A percentile compares a stretch with the other conserved stretches of the same genome.
These are phyloP conservation scores for Timandra comae DNA, from an alignment of 2,888 invertebrate species.

Conservation along the genomic window DNA sequence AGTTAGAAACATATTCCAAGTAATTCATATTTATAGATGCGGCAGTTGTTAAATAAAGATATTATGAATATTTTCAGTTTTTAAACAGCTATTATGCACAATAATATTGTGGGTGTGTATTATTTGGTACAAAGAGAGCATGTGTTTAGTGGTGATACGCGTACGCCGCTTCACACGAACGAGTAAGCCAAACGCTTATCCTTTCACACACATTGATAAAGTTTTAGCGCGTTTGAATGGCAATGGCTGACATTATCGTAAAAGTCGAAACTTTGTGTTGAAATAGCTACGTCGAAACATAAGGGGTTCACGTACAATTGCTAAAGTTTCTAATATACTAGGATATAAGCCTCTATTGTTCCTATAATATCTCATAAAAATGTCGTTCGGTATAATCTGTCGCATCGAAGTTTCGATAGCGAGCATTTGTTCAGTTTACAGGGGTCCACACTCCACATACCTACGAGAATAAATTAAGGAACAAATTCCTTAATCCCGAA, in stretches of 20 bases:
- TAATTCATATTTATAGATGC: too few species aligned
- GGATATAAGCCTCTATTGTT: constrained; percentile 61
- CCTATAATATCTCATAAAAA: constrained; percentile 66
- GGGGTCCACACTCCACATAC: constrained; percentile 11
- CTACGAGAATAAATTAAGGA: constrained; percentile 37
- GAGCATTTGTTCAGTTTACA: constrained; percentile 18
- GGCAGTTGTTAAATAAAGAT: too few species aligned
- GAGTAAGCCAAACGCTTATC: constrained; percentile 62
- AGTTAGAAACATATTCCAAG: too few species aligned
- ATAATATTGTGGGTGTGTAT: too few species aligned
- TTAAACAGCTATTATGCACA: too few species aligned
- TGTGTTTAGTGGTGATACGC: background rate
- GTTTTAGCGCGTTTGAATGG: constrained; percentile 74
- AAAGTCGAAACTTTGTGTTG: constrained; percentile 73
- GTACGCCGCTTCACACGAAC: constrained; percentile 6
- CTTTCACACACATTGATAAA: constrained; percentile 73
- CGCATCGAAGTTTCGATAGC: constrained; percentile 36
- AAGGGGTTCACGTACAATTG: constrained; percentile 75
- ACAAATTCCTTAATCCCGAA: constrained; percentile 60
- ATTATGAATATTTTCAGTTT: too few species aligned
- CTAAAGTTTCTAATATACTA: constrained; percentile 71
- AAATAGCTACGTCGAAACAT: constrained; percentile 70
- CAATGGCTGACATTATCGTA: constrained; percentile 76
- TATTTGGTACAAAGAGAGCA: too few species aligned
- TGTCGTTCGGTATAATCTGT: constrained; percentile 51